A percentile compares a stretch with the other conserved stretches of the same genome.
Conservation (phyloP, 2,113 vertebrate species). For the Clarias batrachus region DNA sequence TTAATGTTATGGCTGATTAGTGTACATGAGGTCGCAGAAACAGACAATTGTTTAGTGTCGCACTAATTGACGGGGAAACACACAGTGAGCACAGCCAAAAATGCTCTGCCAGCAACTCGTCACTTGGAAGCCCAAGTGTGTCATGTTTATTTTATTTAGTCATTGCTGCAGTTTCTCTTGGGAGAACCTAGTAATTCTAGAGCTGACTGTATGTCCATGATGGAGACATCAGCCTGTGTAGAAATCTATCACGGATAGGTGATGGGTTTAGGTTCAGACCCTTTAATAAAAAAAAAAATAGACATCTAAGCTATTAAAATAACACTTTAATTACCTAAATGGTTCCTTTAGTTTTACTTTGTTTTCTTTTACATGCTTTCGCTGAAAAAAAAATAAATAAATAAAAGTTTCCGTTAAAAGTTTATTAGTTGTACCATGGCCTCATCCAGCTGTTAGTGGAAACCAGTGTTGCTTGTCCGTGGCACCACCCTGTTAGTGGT, state of each 20-base stretch:
- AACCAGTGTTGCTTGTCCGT: conserved; percentile 28
- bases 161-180: background rate
- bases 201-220: background rate
- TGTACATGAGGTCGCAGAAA: background rate
- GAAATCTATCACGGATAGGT: background rate
- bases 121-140: background rate
- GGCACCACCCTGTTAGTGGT: conserved; percentile 48
- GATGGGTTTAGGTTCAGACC: too few species aligned
- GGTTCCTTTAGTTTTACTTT: background rate
- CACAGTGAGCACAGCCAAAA: background rate
- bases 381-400: too few species aligned
- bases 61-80: background rate
- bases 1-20: too few species aligned
- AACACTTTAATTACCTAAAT: background rate
- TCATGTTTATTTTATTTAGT: background rate
- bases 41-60: background rate
- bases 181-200: background rate
- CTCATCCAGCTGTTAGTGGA: background rate
- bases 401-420: background rate
- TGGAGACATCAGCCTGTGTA: background rate
- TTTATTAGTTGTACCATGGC: background rate
- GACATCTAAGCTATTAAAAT: background rate
- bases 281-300: background rate
- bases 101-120: background rate
- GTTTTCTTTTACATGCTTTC: background rate